Conservation (phyloP, 2,113 vertebrate species). For the Tenebrosternarchus preto region DNA sequence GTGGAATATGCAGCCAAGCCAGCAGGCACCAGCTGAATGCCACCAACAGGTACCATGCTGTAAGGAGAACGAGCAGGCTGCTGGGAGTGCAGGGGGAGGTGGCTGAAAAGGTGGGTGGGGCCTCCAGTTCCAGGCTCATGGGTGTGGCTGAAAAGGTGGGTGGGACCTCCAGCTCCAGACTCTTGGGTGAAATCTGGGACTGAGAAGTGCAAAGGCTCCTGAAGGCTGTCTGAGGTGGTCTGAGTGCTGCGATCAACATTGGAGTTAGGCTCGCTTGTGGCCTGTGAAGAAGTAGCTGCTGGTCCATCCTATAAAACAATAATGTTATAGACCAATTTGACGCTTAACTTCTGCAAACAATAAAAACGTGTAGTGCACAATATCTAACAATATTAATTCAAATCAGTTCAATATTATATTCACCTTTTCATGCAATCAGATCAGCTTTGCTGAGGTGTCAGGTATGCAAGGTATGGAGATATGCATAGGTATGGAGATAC, state of each 20-base stretch:
- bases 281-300: slow-evolving; percentile 6
- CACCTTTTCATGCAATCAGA: slow-evolving; percentile 60
- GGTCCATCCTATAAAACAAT: slow-evolving; percentile 48
- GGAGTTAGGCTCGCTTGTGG: slow-evolving; percentile 40
- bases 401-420: slow-evolving; percentile 43
- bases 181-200: slow-evolving; percentile 77
- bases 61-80: slow-evolving; percentile 82
- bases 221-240: slow-evolving; percentile 62
- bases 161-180: slow-evolving; percentile 65
- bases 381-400: background rate
- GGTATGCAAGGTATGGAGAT: slow-evolving; percentile 53
- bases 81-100: slow-evolving; percentile 94
- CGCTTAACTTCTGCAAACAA: background rate
- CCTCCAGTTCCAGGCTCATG: slow-evolving; percentile 67
- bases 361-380: background rate
- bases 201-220: slow-evolving; percentile 66
- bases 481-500: slow-evolving; percentile 32
- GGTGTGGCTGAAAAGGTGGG: slow-evolving; percentile 91
- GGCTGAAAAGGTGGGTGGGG: slow-evolving; percentile 87
- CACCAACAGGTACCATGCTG: slow-evolving; percentile 86
- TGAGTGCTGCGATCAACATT: slow-evolving; percentile 70
- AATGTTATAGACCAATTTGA: slow-evolving; percentile 3
- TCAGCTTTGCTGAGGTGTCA: slow-evolving; percentile 57
- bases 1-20: slow-evolving; percentile 90
- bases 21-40: slow-evolving; percentile 89